Conservation (phyloP, 2,797 vertebrate species). For the Melanotaenia parkinsoni region DNA sequence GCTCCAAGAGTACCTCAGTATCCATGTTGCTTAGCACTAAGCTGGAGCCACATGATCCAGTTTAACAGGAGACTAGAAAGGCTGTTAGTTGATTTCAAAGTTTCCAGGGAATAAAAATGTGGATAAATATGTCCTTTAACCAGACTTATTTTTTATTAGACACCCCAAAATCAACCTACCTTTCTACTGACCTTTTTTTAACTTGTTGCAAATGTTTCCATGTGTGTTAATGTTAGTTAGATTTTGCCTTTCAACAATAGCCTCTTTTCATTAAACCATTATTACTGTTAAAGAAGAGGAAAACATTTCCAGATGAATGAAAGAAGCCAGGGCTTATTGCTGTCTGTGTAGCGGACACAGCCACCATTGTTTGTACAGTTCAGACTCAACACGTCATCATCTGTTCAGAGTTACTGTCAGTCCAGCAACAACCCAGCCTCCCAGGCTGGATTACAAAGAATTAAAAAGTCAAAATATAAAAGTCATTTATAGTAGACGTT, state of each 20-base stretch:
- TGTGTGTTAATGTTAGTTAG: no score
- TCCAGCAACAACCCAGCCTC: neutral
- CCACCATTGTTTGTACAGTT: constrained; percentile 40
- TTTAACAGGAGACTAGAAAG: no score
- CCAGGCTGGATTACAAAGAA: neutral
- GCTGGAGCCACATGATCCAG: no score
- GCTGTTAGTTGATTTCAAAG: no score
- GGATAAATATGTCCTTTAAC: no score
- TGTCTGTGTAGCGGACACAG: constrained; percentile 39
- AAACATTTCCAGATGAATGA: neutral
- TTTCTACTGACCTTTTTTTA: no score
- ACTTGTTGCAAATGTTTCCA: no score
- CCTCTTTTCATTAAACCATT: neutral
- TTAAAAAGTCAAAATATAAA: neutral
- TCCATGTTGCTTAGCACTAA: no score
- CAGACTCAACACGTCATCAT: constrained; percentile 20
- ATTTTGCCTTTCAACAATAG: neutral
- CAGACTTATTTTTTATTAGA: no score
- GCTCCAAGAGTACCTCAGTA: no score
- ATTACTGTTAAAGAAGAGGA: neutral
- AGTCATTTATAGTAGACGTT: neutral
- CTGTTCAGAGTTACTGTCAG: constrained; percentile 4
- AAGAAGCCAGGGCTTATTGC: neutral
- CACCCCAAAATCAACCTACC: no score
- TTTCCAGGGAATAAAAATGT: no score